These are phyloP conservation scores for Cyphomyrus plagiostoma DNA, from an alignment of 2,113 vertebrate species.

Conservation along the genomic window DNA sequence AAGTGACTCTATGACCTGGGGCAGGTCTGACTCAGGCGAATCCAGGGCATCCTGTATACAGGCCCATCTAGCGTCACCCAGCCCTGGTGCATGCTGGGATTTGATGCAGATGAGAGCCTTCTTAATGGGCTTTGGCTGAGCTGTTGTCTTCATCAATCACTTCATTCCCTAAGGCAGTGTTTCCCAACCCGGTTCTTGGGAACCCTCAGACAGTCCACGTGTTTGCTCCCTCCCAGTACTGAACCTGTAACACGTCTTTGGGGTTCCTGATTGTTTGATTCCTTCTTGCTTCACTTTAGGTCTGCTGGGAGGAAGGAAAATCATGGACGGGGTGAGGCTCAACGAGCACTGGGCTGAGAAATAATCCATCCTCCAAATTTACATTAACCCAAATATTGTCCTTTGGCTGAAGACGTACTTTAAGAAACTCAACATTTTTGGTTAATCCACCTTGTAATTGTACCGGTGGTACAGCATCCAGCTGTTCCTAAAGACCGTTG, in stretches of 20 bases:
- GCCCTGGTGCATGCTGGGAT: neutral
- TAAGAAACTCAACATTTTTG: neutral
- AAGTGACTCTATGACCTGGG: neutral
- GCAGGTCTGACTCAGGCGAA: neutral
- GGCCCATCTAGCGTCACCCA: neutral
- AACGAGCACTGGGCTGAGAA: neutral
- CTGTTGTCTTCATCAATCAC: neutral
- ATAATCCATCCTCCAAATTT: neutral
- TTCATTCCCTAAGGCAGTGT: neutral
- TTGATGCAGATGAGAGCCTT: neutral
- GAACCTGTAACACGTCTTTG: neutral
- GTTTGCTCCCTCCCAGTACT: neutral
- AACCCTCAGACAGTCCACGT: neutral
- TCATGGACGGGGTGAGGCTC: neutral
- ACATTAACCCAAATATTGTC: neutral
- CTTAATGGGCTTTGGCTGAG: neutral
- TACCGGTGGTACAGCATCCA: neutral
- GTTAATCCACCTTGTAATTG: neutral
- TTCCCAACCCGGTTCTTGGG: neutral
- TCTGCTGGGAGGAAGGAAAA: neutral
- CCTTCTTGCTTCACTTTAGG: neutral
- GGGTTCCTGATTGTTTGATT: neutral
- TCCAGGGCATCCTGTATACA: neutral
- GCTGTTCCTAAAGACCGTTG: neutral
- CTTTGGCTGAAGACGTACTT: neutral